These are phyloP conservation scores for Cossypha heuglini DNA, from an alignment of 2,797 vertebrate species.

Conservation along the genomic window DNA sequence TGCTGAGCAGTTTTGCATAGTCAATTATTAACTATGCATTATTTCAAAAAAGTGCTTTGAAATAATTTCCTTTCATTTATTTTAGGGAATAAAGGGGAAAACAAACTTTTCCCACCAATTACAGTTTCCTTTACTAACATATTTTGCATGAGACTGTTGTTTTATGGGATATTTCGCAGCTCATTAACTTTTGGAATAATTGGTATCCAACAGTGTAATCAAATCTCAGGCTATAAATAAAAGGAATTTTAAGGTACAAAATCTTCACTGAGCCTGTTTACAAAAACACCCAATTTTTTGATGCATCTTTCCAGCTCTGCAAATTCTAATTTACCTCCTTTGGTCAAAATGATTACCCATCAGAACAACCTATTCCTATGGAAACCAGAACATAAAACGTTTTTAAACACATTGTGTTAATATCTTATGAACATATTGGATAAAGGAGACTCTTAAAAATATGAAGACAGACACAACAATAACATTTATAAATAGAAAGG, in stretches of 20 bases:
- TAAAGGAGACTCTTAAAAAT: not conserved
- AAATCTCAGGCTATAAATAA: constrained; percentile 33
- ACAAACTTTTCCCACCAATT: not conserved
- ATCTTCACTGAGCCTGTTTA: not conserved
- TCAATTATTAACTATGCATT: constrained; percentile 4
- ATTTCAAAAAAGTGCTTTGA: not conserved
- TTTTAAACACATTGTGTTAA: not conserved
- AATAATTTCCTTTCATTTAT: constrained; percentile 28
- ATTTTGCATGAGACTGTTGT: constrained; percentile 19
- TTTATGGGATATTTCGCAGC: constrained; percentile 31
- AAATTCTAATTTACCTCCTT: not conserved
- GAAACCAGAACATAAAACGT: not conserved
- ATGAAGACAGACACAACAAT: not conserved
- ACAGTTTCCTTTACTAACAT: constrained; percentile 14
- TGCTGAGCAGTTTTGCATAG: not conserved
- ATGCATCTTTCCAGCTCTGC: not conserved
- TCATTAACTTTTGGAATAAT: constrained; percentile 34
- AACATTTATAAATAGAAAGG: not conserved
- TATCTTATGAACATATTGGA: not conserved
- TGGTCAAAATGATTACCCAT: not conserved
- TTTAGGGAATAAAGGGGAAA: not conserved
- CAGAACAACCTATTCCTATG: not conserved
- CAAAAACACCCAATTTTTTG: not conserved
- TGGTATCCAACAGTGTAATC: constrained; percentile 11
- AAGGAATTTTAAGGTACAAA: constrained; percentile 4